Conservation (phyloP, 2,888 invertebrate species). For the Alloplasta piceator region DNA sequence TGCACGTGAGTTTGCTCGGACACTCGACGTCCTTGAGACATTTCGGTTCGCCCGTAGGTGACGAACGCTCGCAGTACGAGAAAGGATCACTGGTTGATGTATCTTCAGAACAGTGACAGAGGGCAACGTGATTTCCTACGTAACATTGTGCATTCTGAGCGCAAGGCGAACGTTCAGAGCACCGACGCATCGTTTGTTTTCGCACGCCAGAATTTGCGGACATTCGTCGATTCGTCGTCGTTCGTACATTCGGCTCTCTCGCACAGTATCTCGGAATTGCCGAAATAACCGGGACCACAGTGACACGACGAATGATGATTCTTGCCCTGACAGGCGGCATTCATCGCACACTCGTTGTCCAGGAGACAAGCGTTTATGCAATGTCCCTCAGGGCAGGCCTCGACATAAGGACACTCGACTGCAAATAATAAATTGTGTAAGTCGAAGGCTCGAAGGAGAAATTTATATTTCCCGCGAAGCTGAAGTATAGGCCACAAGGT, state of each 20-base stretch:
- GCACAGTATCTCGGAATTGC: slow-evolving; percentile 92
- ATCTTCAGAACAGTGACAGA: slow-evolving; percentile 92
- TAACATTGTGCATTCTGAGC: slow-evolving; percentile 93
- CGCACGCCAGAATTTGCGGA: slow-evolving; percentile 89
- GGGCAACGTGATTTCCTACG: slow-evolving; percentile 91
- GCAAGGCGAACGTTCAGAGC: slow-evolving; percentile 89
- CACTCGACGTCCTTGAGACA: slow-evolving; percentile 92
- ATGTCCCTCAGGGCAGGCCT: slow-evolving; percentile 92
- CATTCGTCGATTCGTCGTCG: slow-evolving; percentile 92
- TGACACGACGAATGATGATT: slow-evolving; percentile 92
- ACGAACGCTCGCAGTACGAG: slow-evolving; percentile 88
- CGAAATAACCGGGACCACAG: slow-evolving; percentile 90
- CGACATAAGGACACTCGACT: slow-evolving; percentile 92
- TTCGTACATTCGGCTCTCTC: slow-evolving; percentile 91
- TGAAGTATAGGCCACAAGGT: too few species aligned
- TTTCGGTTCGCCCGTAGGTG: slow-evolving; percentile 85
- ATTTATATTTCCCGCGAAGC: too few species aligned
- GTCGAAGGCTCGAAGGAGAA: too few species aligned
- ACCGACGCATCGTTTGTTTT: slow-evolving; percentile 90
- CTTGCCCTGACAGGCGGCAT: slow-evolving; percentile 92
- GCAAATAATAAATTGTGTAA: too few species aligned
- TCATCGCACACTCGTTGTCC: slow-evolving; percentile 92
- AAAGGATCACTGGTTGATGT: slow-evolving; percentile 92
- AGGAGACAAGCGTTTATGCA: slow-evolving; percentile 92
- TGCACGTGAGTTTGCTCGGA: slow-evolving; percentile 91